Percentiles rank a stretch among this genome's conserved stretches.
Conservation (phyloP, 2,797 vertebrate genomes). For the Valencia hispanica region DNA sequence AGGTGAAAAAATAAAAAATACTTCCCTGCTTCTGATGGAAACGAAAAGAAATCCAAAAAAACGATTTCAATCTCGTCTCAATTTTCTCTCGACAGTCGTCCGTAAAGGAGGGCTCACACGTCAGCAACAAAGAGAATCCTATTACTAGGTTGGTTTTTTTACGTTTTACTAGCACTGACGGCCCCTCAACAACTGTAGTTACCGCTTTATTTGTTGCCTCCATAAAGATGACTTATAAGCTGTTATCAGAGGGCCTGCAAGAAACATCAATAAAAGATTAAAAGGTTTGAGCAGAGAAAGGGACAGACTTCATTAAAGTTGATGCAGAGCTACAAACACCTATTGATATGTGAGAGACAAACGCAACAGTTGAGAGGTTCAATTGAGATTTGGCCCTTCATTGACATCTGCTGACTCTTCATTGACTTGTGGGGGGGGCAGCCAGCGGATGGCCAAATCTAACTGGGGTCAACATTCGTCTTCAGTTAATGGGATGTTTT, state of each 20-base stretch:
- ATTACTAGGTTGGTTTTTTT: constrained; percentile 72
- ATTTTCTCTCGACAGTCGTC: constrained; percentile 63
- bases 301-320: constrained; percentile 80
- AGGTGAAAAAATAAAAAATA: constrained; percentile 4
- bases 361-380: constrained; percentile 51
- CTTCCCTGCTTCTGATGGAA: constrained; percentile 38
- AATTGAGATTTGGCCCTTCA: constrained; percentile 64
- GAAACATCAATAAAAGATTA: constrained; percentile 82
- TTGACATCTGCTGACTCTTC: constrained; percentile 69
- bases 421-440: constrained; percentile 56
- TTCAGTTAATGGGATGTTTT: constrained; percentile 30
- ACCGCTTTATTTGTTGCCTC: constrained; percentile 76
- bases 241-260: constrained; percentile 72
- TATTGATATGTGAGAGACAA: constrained; percentile 74
- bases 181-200: constrained; percentile 72
- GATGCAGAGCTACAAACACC: constrained; percentile 70
- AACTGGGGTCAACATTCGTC: constrained; percentile 28
- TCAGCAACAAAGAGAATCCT: constrained; percentile 66
- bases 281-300: constrained; percentile 73
- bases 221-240: constrained; percentile 82
- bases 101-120: constrained; percentile 56
- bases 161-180: constrained; percentile 72
- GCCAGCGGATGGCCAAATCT: constrained; percentile 27
- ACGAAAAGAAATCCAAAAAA: constrained; percentile 61
- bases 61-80: constrained; percentile 62